A percentile compares a stretch with the other conserved stretches of the same genome.
Conservation (phyloP, 2,888 invertebrate species). For the Diplolepis rosae region DNA sequence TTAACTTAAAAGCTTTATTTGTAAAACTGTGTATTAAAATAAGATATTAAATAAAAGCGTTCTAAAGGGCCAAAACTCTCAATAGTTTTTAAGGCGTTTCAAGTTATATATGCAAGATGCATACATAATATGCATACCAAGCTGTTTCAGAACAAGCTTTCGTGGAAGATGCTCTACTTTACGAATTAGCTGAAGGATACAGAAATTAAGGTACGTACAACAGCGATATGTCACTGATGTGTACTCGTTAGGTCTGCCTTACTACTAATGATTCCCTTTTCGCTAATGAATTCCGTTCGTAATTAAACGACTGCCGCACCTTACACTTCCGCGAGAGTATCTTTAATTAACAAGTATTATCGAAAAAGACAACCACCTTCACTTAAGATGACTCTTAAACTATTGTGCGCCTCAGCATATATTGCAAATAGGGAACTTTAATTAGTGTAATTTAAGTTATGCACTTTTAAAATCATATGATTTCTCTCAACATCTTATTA, state of each 20-base stretch:
- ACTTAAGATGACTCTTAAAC: background rate
- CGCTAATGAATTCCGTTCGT: constrained; percentile 57
- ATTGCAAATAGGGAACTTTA: no score
- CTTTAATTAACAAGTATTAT: constrained; percentile 58
- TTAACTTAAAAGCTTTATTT: no score
- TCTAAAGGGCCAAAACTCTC: no score
- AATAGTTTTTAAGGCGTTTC: no score
- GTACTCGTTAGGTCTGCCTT: constrained; percentile 45
- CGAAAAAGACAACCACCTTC: constrained; percentile 31
- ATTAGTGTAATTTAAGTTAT: no score
- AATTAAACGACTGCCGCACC: constrained; percentile 54
- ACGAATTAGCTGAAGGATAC: background rate
- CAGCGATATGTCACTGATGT: constrained; percentile 30
- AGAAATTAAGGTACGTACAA: constrained; percentile 4
- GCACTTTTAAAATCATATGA: no score
- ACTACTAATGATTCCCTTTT: constrained; percentile 40
- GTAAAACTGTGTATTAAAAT: no score
- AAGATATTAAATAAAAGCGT: no score
- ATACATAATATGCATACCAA: no score
- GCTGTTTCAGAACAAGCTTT: background rate
- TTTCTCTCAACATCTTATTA: no score
- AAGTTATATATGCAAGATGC: no score
- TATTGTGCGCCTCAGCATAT: constrained; percentile 1
- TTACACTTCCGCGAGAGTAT: constrained; percentile 49
- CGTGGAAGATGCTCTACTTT: background rate